These are phyloP conservation scores for Cantharis lateralis DNA, from an alignment of 2,888 invertebrate species.

Conservation along the genomic window DNA sequence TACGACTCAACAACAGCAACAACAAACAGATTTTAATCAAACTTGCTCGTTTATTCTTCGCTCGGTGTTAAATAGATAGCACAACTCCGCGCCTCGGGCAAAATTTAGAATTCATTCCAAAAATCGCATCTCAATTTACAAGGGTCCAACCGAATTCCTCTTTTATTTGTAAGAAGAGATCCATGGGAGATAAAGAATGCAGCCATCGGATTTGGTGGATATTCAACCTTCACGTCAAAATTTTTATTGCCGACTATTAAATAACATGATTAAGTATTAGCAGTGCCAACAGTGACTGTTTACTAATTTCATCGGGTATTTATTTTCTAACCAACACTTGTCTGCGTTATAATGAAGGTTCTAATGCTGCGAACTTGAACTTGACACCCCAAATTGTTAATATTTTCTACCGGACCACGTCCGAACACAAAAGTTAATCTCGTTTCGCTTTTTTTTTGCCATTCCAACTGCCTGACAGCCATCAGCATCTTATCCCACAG, in stretches of 20 bases:
- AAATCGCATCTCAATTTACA: background rate
- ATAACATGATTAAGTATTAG: conserved; percentile 46
- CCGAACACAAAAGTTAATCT: conserved; percentile 9
- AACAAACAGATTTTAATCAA: background rate
- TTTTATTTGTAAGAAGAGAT: background rate
- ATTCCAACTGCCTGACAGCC: conserved; percentile 9
- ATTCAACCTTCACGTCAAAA: conserved; percentile 44
- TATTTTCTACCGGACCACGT: conserved; percentile 6
- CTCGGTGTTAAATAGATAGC: background rate
- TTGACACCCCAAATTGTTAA: conserved; percentile 11
- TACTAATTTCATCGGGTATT: conserved; percentile 27
- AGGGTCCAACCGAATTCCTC: background rate
- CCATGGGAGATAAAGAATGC: conserved; percentile 14
- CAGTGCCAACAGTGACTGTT: conserved; percentile 14
- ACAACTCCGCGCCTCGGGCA: background rate
- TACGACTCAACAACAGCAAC: conserved; percentile 3
- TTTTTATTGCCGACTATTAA: conserved; percentile 47
- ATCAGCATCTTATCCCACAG: conserved; percentile 14
- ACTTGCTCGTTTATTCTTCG: background rate
- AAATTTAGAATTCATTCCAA: background rate
- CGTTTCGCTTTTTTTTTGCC: conserved; percentile 20
- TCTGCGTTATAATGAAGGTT: conserved; percentile 6
- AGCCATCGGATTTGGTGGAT: conserved; percentile 13
- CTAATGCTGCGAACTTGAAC: background rate
- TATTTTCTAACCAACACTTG: conserved; percentile 15